phyloP scores from a whole-genome alignment of 2,113 vertebrate genomes.

The Scytalopus superciliaris region DNA sequence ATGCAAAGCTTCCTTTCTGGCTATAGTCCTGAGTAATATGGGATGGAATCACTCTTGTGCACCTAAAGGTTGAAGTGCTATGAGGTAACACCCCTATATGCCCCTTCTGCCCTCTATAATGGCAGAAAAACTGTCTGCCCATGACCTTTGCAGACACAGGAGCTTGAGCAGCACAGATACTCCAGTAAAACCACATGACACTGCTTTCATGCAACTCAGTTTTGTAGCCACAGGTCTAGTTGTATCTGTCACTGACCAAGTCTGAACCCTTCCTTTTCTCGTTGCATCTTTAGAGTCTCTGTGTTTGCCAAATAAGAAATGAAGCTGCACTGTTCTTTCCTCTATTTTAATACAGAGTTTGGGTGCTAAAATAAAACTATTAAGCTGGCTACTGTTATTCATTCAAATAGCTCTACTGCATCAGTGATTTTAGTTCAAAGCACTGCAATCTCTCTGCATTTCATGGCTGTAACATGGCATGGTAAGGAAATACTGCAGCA shows the following conservation, averaged over 20 bases:
- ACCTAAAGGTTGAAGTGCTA: neutral
- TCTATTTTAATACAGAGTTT: neutral
- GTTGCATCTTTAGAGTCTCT: neutral
- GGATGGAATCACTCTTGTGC: neutral
- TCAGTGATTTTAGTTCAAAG: neutral
- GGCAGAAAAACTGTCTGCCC: neutral
- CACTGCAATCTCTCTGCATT: neutral
- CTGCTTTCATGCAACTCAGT: neutral
- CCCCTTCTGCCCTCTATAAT: neutral
- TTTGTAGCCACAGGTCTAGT: neutral
- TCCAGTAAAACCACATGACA: neutral
- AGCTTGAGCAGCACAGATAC: neutral
- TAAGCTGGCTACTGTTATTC: neutral
- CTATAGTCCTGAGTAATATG: neutral
- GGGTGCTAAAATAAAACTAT: neutral
- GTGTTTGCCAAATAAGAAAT: neutral
- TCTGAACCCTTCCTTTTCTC: neutral
- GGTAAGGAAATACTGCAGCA: neutral
- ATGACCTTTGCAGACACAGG: neutral
- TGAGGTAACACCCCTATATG: neutral
- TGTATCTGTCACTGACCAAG: neutral
- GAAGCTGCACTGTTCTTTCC: neutral
- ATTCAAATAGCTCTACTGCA: neutral
- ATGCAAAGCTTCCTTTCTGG: neutral
- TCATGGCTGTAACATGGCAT: neutral